Evolutionary conservation across 2,888 invertebrate genomes (phyloP).

Genomic region (Deroplatys truncata): DNA sequence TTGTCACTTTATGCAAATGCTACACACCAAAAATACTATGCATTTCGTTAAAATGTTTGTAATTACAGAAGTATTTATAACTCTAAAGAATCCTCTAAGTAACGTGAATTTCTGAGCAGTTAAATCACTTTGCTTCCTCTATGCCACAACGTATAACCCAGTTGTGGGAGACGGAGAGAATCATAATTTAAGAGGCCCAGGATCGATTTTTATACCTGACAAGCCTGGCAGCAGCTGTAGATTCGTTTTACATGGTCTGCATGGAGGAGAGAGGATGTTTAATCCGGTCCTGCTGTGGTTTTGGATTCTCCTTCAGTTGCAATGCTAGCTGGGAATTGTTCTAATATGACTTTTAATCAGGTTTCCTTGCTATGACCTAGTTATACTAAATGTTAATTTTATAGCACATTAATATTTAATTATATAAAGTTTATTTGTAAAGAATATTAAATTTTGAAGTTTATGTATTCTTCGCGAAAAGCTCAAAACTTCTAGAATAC

Average conservation of each 20-base stretch:
- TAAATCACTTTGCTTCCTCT: no score
- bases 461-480: no score
- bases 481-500: no score
- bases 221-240: neutral
- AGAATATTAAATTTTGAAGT: no score
- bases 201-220: neutral
- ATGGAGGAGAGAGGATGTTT: neutral
- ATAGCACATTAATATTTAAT: neutral
- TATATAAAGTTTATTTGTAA: no score
- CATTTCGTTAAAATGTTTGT: no score
- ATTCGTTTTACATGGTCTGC: neutral
- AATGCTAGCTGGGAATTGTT: neutral
- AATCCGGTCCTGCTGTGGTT: neutral
- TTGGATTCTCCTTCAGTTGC: neutral
- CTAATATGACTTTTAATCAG: neutral
- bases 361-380: neutral
- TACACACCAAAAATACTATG: no score
- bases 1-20: no score
- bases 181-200: neutral
- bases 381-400: neutral
- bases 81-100: no score
- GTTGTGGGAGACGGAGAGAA: neutral
- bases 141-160: no score
- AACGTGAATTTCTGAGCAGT: no score
- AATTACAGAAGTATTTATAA: no score